Base-by-base conservation (phyloP, 2,113 vertebrate species). In the Myotis davidii region DNA sequence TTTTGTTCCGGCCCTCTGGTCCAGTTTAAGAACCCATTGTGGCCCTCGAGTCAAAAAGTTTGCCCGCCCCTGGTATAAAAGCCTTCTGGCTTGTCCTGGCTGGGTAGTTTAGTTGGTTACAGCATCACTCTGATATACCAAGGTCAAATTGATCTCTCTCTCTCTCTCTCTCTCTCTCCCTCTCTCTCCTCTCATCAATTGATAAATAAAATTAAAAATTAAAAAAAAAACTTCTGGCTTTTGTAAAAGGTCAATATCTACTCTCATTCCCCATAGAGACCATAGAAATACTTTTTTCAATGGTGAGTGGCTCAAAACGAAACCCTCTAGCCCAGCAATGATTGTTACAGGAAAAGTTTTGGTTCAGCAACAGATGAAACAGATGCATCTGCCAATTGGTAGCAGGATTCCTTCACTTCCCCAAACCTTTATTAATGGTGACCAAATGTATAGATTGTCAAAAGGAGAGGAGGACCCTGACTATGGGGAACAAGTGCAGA, bases 261-360 rank as follows among this genome's bases (percentile, higher is more conserved):
- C 56, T 85, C n/a, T 88, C 52, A 76, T 84, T 85, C 12, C 12
- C 73, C 59, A 50, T n/a, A 84, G 88, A 95, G 73, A 77, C 29
- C 56, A 77, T 37, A 56, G n/a, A 91, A 59, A 82, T 86, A 42
- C 54, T 61, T 74, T 77, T 21, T 7, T 7, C 73, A 32, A 42
- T n/a, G 54, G 37, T n/a, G 61, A 82, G 25, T 59, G 77, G 9
- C 72, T 84, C 29, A 74, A 86, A 69, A 65, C 1, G 17, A 89
- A 78, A 42, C 50, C 74, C 13, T 79, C 50, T 48, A 54, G 29
- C 42, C 45, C 27, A n/a, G 20, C 48, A 73, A 2, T 21, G 70
- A 59, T 48, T 54, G 50, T 78, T 74, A 4, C 0, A 52, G 56
- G 76, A 20, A 21, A 78, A 45, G n/a, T 72, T 72, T 70, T 34